Base-by-base conservation (phyloP, 2,888 invertebrate species). In the Lutraria lutraria region DNA sequence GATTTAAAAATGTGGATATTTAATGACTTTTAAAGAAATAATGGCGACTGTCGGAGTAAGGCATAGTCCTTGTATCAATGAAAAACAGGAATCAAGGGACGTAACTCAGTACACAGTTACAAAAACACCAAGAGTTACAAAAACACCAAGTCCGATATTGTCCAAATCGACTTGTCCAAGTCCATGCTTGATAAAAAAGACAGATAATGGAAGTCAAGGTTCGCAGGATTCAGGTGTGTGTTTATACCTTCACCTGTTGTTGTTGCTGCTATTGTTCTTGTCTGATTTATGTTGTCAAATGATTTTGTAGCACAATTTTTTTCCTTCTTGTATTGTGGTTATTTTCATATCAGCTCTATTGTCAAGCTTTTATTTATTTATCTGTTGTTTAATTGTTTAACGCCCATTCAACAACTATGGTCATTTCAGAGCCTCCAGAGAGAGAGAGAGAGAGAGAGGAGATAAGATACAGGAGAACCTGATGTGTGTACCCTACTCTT, bases 11-110 rank as follows among this genome's bases (percentile, higher is more conserved):
- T 68, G 63, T 68, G 63, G 63, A 68, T 68, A 68, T 68, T 68
- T 68, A 25, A 68, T 68, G 63, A 68, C 25, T 25, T n/a, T 21
- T 68, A 68, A 68, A 21, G 43, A 43, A 43, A 43, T 43, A 68
- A 90, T 90, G 90, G 83, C 90, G 21, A 80, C 90, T 53, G 88
- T 88, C 60, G 81, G 85, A 34, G 88, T 90, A 10, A 83, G 90
- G 34, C 88, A 83, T 29, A 90, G 90, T 63, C 90, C 90, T 43
- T 90, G 88, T 83, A 56, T 56, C 10, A n/a, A 34, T 60, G 63
- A 63, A 63, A 19, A 8, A 63, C 83, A 72, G 8, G 76, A 76
- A 21, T 19, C 83, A 83, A 83, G 83, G 83, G 83, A 83, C 8
- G 25, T 52, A 68, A 68, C 68, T 68, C 31, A 25, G 34, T 63